Conservation (phyloP, 2,888 invertebrate species). For the Pristionchus exspectatus region DNA sequence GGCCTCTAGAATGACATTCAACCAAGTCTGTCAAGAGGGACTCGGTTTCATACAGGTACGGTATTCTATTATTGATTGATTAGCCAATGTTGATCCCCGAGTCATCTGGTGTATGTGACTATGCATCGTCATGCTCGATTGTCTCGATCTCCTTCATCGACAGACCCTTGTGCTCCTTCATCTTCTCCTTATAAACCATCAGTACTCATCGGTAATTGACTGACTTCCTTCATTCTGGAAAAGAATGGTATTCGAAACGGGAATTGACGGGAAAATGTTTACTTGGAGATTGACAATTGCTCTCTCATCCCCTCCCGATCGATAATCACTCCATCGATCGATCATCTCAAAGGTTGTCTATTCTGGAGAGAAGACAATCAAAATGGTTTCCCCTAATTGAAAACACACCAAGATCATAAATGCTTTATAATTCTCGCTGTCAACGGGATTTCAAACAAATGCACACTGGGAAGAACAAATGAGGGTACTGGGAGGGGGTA, state of each 20-base stretch:
- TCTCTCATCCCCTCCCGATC: background rate
- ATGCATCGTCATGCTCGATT: background rate
- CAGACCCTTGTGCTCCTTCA: background rate
- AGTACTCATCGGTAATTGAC: background rate
- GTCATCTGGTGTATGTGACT: background rate
- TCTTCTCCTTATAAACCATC: background rate
- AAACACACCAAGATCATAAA: background rate
- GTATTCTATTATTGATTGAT: background rate
- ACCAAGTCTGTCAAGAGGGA: slow-evolving; percentile 4
- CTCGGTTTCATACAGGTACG: slow-evolving; percentile 43
- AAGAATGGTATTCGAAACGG: too few relatives aligned
- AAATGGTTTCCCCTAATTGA: background rate
- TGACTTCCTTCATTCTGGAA: too few relatives aligned
- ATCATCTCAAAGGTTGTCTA: slow-evolving; percentile 61
- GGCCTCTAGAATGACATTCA: slow-evolving; percentile 30
- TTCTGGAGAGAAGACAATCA: slow-evolving; percentile 62
- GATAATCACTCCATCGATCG: background rate
- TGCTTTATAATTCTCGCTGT: slow-evolving; percentile 23
- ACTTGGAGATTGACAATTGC: too few relatives aligned
- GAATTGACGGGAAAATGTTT: too few relatives aligned
- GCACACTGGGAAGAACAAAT: slow-evolving; percentile 33
- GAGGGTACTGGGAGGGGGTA: slow-evolving; percentile 29
- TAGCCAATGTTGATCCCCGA: background rate
- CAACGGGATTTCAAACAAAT: slow-evolving; percentile 26
- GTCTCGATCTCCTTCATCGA: background rate